These are phyloP conservation scores for Protodeltote pygarga DNA, from an alignment of 2,888 invertebrate genomes.

Conservation along the genomic window DNA sequence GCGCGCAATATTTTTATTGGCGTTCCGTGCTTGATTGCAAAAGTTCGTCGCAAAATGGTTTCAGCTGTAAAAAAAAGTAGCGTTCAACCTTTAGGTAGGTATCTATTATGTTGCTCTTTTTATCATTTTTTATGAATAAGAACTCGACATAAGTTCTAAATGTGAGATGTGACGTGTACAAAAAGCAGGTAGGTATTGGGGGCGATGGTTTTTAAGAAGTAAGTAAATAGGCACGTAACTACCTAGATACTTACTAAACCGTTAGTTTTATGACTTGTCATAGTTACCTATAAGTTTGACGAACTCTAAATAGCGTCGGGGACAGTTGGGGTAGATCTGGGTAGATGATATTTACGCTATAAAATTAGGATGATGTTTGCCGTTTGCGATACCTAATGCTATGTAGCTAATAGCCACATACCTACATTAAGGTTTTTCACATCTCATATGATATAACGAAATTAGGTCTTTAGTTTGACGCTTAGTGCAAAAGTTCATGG, in stretches of 20 bases:
- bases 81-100: slow-evolving; percentile 4
- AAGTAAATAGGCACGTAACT: too few relatives aligned
- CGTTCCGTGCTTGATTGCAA: slow-evolving; percentile 34
- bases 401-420: slow-evolving; percentile 30
- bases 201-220: background rate
- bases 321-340: too few relatives aligned
- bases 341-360: slow-evolving; percentile 11
- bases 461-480: slow-evolving; percentile 22
- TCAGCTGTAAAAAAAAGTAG: slow-evolving; percentile 17
- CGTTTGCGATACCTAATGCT: too few relatives aligned
- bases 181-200: slow-evolving; percentile 3
- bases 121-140: too few relatives aligned
- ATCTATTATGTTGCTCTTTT: slow-evolving; percentile 4
- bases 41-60: slow-evolving; percentile 27
- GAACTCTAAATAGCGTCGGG: slow-evolving; percentile 44
- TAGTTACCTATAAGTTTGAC: slow-evolving; percentile 33
- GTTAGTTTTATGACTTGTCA: slow-evolving; percentile 2
- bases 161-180: too few relatives aligned
- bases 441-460: slow-evolving; percentile 10
- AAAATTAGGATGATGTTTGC: slow-evolving; percentile 52
- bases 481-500: too few relatives aligned
- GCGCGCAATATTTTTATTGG: slow-evolving; percentile 38
- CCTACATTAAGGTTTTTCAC: slow-evolving; percentile 25
- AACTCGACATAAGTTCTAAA: too few relatives aligned
- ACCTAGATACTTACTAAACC: too few relatives aligned